These are phyloP conservation scores for Meloidogyne exigua DNA, from an alignment of 1,140 invertebrate species.

Conservation along the genomic window DNA sequence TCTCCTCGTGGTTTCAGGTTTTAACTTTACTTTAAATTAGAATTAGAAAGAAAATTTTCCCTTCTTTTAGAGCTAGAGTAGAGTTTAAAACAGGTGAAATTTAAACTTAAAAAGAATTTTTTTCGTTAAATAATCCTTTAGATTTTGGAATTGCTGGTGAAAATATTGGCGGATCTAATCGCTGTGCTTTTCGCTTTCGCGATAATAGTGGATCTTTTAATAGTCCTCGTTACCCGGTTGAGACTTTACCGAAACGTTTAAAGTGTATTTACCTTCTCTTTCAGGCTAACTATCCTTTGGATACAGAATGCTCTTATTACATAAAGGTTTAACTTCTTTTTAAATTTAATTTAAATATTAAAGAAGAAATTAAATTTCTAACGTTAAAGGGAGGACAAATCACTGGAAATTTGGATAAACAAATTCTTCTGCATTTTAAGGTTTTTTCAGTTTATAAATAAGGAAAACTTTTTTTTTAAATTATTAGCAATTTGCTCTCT, in stretches of 20 bases:
- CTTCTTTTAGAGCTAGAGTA: conserved; percentile 53
- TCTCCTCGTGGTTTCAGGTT: background rate
- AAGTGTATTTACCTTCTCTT: background rate
- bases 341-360: too few relatives aligned
- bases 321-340: conserved; percentile 9
- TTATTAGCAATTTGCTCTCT: conserved; percentile 58
- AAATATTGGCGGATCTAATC: conserved; percentile 56
- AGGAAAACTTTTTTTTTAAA: background rate
- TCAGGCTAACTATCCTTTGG: conserved; percentile 47
- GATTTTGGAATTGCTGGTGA: conserved; percentile 62
- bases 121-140: too few relatives aligned
- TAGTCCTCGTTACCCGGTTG: conserved; percentile 60
- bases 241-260: conserved; percentile 41
- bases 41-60: background rate
- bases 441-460: background rate
- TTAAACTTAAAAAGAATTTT: too few relatives aligned
- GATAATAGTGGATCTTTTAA: conserved; percentile 55
- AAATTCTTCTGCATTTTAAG: conserved; percentile 59
- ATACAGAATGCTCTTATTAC: conserved; percentile 59
- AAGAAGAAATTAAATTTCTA: too few relatives aligned
- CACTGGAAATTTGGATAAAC: conserved; percentile 45
- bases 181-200: conserved; percentile 55
- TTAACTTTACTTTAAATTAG: background rate
- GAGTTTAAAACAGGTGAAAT: conserved; percentile 60
- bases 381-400: conserved; percentile 16